Percentiles rank a stretch among this genome's conserved stretches.
Evolutionary conservation across 2,888 invertebrate genomes (phyloP).

Genomic region (Petrolisthes manimaculis): DNA sequence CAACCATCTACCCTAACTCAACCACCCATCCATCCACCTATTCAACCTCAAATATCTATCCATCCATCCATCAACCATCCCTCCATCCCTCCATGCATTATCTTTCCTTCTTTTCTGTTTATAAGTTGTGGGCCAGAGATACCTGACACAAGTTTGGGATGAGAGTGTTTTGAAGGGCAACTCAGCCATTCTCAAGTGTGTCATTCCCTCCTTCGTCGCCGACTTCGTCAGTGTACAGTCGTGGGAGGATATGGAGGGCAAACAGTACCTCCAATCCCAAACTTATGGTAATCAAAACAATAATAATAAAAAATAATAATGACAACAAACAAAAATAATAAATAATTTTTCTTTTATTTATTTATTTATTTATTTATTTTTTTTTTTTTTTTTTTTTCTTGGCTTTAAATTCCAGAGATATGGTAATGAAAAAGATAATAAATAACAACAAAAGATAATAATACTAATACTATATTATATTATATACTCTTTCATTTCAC

Average conservation of each 20-base stretch:
- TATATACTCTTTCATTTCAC: no score
- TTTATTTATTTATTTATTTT: no score
- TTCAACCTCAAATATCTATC: no score
- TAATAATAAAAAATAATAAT: neutral
- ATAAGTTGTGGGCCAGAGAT: conserved; percentile 82
- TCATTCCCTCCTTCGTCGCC: conserved; percentile 92
- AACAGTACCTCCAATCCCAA: conserved; percentile 36
- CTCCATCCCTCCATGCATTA: neutral
- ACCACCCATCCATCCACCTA: neutral
- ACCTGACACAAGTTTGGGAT: conserved; percentile 86
- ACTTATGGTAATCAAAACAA: conserved; percentile 39
- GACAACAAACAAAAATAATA: no score
- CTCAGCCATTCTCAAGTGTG: conserved; percentile 74
- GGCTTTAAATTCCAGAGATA: no score
- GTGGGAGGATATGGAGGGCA: conserved; percentile 52
- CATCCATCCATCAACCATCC: neutral
- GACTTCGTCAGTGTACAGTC: conserved; percentile 83
- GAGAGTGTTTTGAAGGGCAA: conserved; percentile 79
- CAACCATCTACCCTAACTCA: no score
- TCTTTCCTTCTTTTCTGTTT: neutral
- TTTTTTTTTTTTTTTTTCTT: no score
- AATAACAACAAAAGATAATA: no score
- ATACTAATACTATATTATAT: no score
- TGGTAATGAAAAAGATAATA: no score
- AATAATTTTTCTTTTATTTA: no score